phyloP scores from a whole-genome alignment of 2,888 invertebrate genomes.

The Oligia strigilis region DNA sequence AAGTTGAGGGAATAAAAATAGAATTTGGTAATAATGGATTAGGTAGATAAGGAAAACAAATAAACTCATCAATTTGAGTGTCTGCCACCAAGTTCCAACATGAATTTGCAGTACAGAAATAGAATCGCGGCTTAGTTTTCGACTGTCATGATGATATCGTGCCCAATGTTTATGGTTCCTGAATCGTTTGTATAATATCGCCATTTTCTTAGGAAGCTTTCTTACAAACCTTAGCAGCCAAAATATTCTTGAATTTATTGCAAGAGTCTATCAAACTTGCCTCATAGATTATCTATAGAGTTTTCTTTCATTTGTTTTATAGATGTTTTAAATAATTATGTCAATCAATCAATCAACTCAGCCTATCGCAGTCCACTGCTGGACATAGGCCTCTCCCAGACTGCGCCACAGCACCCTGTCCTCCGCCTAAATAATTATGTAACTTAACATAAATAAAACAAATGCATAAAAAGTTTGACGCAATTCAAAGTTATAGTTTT shows the following conservation, averaged over 20 bases:
- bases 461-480: not conserved
- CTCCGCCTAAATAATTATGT: no score
- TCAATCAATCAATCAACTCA: no score
- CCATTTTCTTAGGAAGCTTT: conserved; percentile 30
- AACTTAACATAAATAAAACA: no score
- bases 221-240: not conserved
- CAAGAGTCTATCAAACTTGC: not conserved
- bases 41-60: conserved; percentile 7
- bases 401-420: no score
- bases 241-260: conserved; percentile 14
- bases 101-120: conserved; percentile 48
- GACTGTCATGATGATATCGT: conserved; percentile 37
- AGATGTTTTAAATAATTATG: not conserved
- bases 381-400: no score
- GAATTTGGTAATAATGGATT: not conserved
- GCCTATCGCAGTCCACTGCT: no score
- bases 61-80: conserved; percentile 7
- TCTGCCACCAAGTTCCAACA: conserved; percentile 11
- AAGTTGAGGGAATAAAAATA: not conserved
- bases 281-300: not conserved
- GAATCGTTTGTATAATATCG: conserved; percentile 52
- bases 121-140: conserved; percentile 37
- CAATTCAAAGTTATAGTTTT: not conserved
- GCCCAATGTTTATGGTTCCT: conserved; percentile 48
- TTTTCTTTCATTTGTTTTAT: not conserved